These are phyloP conservation scores for Acanthosoma haemorrhoidale DNA, from an alignment of 2,888 invertebrate genomes.

Conservation along the genomic window DNA sequence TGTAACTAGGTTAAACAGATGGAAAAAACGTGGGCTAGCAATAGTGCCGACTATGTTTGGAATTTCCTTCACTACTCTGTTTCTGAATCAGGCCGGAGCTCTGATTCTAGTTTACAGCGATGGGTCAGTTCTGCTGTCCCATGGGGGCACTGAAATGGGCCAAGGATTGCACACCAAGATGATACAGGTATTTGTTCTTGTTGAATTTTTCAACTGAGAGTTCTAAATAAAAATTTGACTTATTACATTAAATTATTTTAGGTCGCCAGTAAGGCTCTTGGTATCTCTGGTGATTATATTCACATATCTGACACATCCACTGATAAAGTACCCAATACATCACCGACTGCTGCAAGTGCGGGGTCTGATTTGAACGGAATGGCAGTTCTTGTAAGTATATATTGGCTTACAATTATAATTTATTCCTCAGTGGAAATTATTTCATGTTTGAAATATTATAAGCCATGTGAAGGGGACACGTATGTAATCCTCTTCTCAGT, in stretches of 20 bases:
- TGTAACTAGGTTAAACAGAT: constrained; percentile 53
- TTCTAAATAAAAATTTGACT: not conserved
- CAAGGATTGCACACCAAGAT: constrained; percentile 95
- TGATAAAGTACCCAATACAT: constrained; percentile 87
- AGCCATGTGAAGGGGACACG: too few relatives aligned
- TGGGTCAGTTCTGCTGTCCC: constrained; percentile 81
- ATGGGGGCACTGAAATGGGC: constrained; percentile 96
- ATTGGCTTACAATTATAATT: too few relatives aligned
- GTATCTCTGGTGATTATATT: constrained; percentile 64
- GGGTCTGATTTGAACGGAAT: constrained; percentile 88
- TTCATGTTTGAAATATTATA: too few relatives aligned
- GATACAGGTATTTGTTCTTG: constrained; percentile 59
- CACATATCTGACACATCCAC: constrained; percentile 79
- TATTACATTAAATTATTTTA: constrained; percentile 41
- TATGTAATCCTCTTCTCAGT: too few relatives aligned
- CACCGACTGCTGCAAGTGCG: constrained; percentile 81
- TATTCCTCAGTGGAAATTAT: too few relatives aligned
- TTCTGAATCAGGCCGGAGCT: constrained; percentile 82
- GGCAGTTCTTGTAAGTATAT: constrained; percentile 75
- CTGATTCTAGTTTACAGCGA: constrained; percentile 77
- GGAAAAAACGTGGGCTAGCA: constrained; percentile 79
- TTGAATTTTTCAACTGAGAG: not conserved
- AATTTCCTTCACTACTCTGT: constrained; percentile 68
- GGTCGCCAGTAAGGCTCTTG: constrained; percentile 69
- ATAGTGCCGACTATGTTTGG: constrained; percentile 81